Base-by-base conservation (phyloP, 2,797 vertebrate genomes). In the Bufotes viridis region DNA sequence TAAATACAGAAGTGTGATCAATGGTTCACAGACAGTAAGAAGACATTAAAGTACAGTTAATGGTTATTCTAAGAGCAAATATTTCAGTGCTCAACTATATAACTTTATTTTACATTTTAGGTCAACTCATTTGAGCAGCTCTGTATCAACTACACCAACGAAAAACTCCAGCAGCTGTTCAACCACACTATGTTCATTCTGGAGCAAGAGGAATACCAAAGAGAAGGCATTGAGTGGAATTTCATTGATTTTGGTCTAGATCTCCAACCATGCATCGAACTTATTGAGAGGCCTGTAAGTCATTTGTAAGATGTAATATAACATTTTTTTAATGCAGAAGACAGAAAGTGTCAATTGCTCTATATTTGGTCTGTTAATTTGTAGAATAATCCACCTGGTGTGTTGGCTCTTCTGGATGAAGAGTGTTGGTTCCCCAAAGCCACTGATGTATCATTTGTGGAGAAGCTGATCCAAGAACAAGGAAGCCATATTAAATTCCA, bases 381-480 rank as follows among this genome's bases (percentile, higher is more conserved):
- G 49, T 92, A 99, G 98, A 99, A 97, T 92, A 99, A 99, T 92
- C 98, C 98, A 42, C 98, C 98, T 0, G 98, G 98, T 55, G 96
- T 99, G 90, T 92, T 99, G 93, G 97, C 98, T 88, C 94, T 99
- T 91, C 94, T 99, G 93, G 98, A 99, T 84, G 98, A 99, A 91
- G 98, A 99, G 90, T 99, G 98, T 89, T 99, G 98, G 98, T 99
- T 99, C 93, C 98, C 98, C 83, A 99, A 99, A 94, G 98, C 98
- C 89, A 99, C 97, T 0, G 98, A 99, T 86, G 91, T 97, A 13
- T 99, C 98, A 61, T 99, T 99, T 78, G 98, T 99, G 89, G 98
- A 99, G 92, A 99, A 99, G 92, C 93, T 99, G n/a, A 81, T 95
- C 55, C 92, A 94, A 63, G 98, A 98, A 84, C 98, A 98, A 93